These are phyloP conservation scores for Parambassis ranga DNA, from an alignment of 2,797 vertebrate genomes.

Conservation along the genomic window DNA sequence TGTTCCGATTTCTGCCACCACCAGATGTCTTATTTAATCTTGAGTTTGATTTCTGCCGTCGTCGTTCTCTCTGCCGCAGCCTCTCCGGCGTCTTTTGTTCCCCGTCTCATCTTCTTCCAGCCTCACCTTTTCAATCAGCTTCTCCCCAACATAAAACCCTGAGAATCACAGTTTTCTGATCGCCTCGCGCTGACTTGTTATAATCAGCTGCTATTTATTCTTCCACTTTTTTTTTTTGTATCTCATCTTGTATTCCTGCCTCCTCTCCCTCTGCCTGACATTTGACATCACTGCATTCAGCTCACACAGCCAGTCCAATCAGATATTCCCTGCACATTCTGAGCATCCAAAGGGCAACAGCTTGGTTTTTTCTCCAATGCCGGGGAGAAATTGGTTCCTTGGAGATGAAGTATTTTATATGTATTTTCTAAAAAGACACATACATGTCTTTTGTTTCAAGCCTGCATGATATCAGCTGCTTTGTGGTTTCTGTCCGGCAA, in stretches of 20 bases:
- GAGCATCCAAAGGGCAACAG: slow-evolving; percentile 36
- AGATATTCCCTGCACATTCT: slow-evolving; percentile 38
- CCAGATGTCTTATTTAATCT: no score
- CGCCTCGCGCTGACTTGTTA: not conserved
- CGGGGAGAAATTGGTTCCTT: not conserved
- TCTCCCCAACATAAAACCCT: not conserved
- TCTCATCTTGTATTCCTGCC: not conserved
- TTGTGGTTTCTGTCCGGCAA: not conserved
- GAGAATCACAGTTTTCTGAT: not conserved
- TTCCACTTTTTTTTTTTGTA: not conserved
- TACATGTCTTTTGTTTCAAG: no score
- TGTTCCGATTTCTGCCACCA: not conserved
- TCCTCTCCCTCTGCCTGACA: slow-evolving; percentile 13
- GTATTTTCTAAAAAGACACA: no score
- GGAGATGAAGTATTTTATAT: no score
- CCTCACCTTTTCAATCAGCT: not conserved
- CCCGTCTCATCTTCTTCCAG: not conserved
- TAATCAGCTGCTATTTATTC: not conserved
- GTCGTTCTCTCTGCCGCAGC: no score
- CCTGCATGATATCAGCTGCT: no score
- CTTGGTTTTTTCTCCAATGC: not conserved
- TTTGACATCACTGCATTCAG: slow-evolving; percentile 39
- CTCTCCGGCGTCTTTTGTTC: no score
- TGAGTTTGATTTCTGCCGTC: no score
- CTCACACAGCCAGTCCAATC: slow-evolving; percentile 20